A percentile compares a stretch with the other conserved stretches of the same genome.
Evolutionary conservation across 2,113 vertebrate genomes (phyloP).

Genomic region (Synodontis membranacea): DNA sequence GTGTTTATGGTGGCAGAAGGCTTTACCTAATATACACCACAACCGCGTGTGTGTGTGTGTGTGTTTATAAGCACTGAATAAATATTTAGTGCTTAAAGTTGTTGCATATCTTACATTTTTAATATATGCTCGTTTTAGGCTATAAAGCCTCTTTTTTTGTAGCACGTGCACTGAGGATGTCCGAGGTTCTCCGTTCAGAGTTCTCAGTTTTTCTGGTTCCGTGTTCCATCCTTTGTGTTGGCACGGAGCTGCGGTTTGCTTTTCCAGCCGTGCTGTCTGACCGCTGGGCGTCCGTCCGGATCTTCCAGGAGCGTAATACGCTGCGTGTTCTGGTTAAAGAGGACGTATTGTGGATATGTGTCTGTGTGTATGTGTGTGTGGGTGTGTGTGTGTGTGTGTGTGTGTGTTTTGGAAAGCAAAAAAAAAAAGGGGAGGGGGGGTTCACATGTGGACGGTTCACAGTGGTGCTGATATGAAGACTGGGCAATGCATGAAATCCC

Average conservation of each 20-base stretch:
- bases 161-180: neutral
- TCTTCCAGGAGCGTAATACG: slow-evolving; percentile 51
- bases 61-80: slow-evolving; percentile 15
- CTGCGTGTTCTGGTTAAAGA: slow-evolving; percentile 61
- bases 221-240: slow-evolving; percentile 46
- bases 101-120: slow-evolving; percentile 6
- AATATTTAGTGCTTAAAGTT: slow-evolving; percentile 24
- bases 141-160: neutral
- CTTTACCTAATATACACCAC: slow-evolving; percentile 45
- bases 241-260: slow-evolving; percentile 56
- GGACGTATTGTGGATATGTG: neutral
- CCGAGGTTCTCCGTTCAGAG: neutral
- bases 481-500: slow-evolving; percentile 77
- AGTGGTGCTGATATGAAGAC: slow-evolving; percentile 77
- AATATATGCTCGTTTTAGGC: neutral
- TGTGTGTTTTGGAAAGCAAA: slow-evolving; percentile 10
- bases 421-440: neutral
- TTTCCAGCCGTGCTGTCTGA: slow-evolving; percentile 21
- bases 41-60: slow-evolving; percentile 17
- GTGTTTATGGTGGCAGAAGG: slow-evolving; percentile 50
- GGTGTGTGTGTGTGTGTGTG: neutral
- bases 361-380: neutral
- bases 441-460: slow-evolving; percentile 59
- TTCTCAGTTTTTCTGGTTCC: neutral
- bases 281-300: neutral